Base-by-base conservation (phyloP, 2,113 vertebrate genomes). In the Haplochromis burtoni region DNA sequence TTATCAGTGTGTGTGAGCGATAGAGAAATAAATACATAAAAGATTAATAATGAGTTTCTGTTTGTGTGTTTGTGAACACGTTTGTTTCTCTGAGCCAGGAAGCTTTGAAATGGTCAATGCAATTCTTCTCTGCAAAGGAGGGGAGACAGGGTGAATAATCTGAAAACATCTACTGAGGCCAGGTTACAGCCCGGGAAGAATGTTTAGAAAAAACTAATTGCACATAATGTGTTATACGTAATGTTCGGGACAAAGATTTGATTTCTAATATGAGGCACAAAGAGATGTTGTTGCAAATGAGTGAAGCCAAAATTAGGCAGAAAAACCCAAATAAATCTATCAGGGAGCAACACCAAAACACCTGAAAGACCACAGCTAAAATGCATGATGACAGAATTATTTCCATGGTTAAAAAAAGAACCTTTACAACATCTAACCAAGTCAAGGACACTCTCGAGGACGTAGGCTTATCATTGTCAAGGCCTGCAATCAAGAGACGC, bases 71-170 rank as follows among this genome's bases (percentile, higher is more conserved):
- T 84, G 68, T 68, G 66, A 31, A 82, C 57, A 33, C 26, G 53
- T 87, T 89, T 79, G 80, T 68, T 35, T 42, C 80, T 63, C 35
- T 79, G 83, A 86, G 31, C 57, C 81, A 24, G 49, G 38, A 76
- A 76, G 31, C 86, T 89, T 91, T 90, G 83, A 92, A 85, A 87
- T 84, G 31, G 40, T 88, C 51, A 83, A 79, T 87, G 85, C 81
- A 35, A 19, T 87, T 73, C 82, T 61, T 87, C 21, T 82, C 59
- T n/a, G 51, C 10, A 80, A 84, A 76, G 57, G 26, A 26, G 10
- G 19, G 9, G 24, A 49, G 45, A 54, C 10, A n/a, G 47, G 14
- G 17, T 19, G 63, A 66, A 35, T 80, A 68, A 82, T 88, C 66
- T 78, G 57, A 29, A 85, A 68, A 80, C 35, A 80, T 85, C 31